phyloP scores from a whole-genome alignment of 2,797 vertebrate species.

The Clarias laeviceps region DNA sequence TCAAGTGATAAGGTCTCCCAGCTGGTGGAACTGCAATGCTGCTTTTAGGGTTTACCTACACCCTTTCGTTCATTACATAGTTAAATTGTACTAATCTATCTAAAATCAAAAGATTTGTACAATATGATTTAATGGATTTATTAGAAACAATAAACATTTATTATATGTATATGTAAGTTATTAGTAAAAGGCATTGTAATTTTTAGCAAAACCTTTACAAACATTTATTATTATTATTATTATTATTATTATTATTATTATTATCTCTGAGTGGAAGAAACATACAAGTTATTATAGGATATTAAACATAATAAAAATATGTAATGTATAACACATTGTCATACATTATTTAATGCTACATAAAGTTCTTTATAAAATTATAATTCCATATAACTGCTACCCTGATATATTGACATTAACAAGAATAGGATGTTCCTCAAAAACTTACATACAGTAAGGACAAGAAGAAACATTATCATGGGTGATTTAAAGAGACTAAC shows the following conservation, averaged over 20 bases:
- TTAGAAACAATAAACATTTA: neutral
- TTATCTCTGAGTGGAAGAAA: neutral
- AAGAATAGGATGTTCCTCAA: neutral
- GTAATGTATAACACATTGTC: neutral
- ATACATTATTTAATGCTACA: too few species aligned
- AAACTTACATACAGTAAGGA: neutral
- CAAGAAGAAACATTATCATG: neutral
- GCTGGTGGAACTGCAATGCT: slow-evolving; percentile 53
- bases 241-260: too few species aligned
- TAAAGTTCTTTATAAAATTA: too few species aligned
- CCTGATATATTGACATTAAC: neutral
- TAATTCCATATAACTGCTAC: too few species aligned
- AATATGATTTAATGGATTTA: neutral
- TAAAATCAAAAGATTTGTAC: too few species aligned
- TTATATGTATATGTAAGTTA: neutral
- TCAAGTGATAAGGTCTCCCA: slow-evolving; percentile 65
- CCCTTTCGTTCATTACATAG: too few species aligned
- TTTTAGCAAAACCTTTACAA: too few species aligned
- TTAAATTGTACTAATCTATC: too few species aligned
- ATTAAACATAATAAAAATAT: neutral
- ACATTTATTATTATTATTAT: too few species aligned
- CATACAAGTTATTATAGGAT: neutral
- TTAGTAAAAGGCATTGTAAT: neutral
- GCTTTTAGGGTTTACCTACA: slow-evolving; percentile 37
- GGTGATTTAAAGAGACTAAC: neutral